A percentile compares a stretch with the other conserved stretches of the same genome.
phyloP scores from a whole-genome alignment of 2,888 invertebrate species.

The Unio delphinus region DNA sequence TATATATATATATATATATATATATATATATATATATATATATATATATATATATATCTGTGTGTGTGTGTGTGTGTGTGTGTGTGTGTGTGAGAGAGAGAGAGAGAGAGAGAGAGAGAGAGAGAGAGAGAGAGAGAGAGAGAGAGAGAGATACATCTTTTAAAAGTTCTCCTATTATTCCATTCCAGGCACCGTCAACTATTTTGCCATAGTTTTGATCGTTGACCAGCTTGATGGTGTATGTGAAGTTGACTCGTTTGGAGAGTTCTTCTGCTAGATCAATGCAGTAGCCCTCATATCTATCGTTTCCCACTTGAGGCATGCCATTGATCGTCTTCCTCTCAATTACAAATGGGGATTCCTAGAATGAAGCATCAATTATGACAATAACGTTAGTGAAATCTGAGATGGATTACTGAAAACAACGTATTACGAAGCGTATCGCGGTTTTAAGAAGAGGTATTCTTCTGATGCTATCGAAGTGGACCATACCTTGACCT shows the following conservation, averaged over 20 bases:
- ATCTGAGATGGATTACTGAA: no score
- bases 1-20: no score
- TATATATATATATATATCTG: no score
- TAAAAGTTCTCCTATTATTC: slow-evolving; percentile 68
- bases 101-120: neutral
- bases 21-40: no score
- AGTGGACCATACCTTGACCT: no score
- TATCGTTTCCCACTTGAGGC: slow-evolving; percentile 76
- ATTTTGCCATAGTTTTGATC: slow-evolving; percentile 85
- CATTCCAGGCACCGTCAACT: slow-evolving; percentile 62
- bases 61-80: no score
- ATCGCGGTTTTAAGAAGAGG: no score
- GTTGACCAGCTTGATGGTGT: slow-evolving; percentile 86
- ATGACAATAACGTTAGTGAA: neutral
- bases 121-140: neutral
- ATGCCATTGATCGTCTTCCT: slow-evolving; percentile 51
- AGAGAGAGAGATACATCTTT: slow-evolving; percentile 42
- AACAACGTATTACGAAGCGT: no score
- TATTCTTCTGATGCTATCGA: no score
- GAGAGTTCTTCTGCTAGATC: slow-evolving; percentile 89
- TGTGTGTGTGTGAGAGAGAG: neutral
- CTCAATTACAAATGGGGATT: slow-evolving; percentile 46
- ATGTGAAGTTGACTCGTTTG: slow-evolving; percentile 85
- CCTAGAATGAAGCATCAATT: slow-evolving; percentile 26
- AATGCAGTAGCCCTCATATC: slow-evolving; percentile 85